Percentiles rank a stretch among this genome's conserved stretches.
These are phyloP conservation scores for Microplitis deprimator DNA, from an alignment of 2,888 invertebrate genomes.

Conservation along the genomic window DNA sequence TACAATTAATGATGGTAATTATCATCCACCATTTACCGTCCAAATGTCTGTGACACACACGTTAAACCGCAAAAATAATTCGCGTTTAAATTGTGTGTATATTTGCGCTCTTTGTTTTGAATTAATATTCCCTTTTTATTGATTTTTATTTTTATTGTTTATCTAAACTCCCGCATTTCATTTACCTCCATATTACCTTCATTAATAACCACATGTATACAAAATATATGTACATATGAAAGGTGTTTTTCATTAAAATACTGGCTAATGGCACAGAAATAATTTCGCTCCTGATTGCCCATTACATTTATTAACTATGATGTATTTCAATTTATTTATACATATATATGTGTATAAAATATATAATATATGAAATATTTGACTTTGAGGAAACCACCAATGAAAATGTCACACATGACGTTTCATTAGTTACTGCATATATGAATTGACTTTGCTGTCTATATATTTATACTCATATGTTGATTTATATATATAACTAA, in stretches of 20 bases:
- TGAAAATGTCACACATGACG: conserved; percentile 8
- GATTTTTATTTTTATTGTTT: background rate
- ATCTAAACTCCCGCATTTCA: background rate
- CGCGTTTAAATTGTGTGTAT: background rate
- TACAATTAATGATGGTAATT: conserved; percentile 22
- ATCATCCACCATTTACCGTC: conserved; percentile 18
- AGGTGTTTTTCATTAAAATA: too few relatives aligned
- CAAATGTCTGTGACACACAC: conserved; percentile 1
- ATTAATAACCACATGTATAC: background rate
- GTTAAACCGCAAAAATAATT: conserved; percentile 16
- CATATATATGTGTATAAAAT: background rate
- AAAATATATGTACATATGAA: too few relatives aligned
- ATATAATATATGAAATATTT: conserved; percentile 1
- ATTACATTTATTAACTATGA: background rate
- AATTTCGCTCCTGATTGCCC: background rate
- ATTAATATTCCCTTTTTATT: background rate
- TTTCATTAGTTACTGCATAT: conserved; percentile 6
- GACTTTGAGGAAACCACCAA: conserved; percentile 6
- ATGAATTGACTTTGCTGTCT: background rate
- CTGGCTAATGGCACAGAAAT: background rate
- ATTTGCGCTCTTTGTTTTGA: background rate
- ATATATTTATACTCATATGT: background rate
- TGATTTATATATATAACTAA: background rate
- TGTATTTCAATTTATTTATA: background rate
- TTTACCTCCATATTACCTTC: background rate